Percentiles rank a stretch among this genome's conserved stretches.
Evolutionary conservation across 2,797 vertebrate genomes (phyloP).

Genomic region (Crax fasciolata): DNA sequence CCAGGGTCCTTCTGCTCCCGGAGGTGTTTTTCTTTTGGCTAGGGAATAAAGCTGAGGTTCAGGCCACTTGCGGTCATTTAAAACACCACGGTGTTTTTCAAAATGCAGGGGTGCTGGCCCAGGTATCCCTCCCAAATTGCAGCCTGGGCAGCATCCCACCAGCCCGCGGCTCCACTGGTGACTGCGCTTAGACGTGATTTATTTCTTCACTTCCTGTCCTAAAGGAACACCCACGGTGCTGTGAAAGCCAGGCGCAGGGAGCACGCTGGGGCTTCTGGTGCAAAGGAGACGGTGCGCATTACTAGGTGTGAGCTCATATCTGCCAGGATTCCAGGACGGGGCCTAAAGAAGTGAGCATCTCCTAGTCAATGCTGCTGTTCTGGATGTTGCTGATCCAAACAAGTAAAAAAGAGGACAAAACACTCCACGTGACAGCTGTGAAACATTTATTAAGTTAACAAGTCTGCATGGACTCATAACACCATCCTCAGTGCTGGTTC

Average conservation of each 20-base stretch:
- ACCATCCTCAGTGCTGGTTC: neutral
- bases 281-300: neutral
- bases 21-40: constrained; percentile 53
- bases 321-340: neutral
- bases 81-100: constrained; percentile 41
- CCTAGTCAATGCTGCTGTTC: neutral
- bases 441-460: constrained; percentile 14
- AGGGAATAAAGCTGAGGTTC: constrained; percentile 52
- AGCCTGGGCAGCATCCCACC: constrained; percentile 22
- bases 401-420: neutral
- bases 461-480: neutral
- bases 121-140: constrained; percentile 35
- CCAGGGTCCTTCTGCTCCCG: neutral
- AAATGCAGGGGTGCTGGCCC: constrained; percentile 19
- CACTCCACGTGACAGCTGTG: neutral
- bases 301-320: neutral
- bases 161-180: neutral
- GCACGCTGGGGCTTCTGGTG: neutral
- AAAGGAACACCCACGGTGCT: constrained; percentile 63
- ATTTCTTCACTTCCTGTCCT: constrained; percentile 66
- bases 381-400: neutral
- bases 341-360: neutral
- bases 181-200: constrained; percentile 54
- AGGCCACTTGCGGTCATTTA: constrained; percentile 35
- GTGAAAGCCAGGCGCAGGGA: neutral